Evolutionary conservation across 2,797 vertebrate genomes (phyloP).

Genomic region (Acanthis flammea): DNA sequence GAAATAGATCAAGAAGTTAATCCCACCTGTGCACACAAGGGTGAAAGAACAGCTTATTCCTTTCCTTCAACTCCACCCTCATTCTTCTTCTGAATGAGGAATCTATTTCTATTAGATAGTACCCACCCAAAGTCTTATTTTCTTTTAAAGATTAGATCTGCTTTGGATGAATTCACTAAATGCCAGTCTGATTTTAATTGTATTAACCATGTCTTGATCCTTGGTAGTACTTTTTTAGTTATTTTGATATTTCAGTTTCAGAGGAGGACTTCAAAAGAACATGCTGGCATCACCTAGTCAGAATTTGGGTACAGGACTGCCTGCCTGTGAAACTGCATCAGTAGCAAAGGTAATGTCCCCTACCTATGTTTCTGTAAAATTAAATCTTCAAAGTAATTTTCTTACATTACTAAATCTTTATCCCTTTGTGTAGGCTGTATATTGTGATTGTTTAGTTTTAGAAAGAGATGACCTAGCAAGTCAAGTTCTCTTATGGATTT

Average conservation of each 20-base stretch:
- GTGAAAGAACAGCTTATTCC: background rate
- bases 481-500: background rate
- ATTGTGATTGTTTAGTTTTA: background rate
- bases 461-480: background rate
- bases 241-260: background rate
- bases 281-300: background rate
- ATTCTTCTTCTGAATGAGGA: background rate
- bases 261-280: background rate
- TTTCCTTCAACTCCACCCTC: background rate
- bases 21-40: rapidly evolving
- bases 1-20: background rate
- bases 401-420: background rate
- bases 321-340: background rate
- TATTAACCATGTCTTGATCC: background rate
- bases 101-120: background rate
- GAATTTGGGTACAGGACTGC: background rate
- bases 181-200: background rate
- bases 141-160: background rate
- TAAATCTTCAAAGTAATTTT: background rate
- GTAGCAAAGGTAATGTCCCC: background rate
- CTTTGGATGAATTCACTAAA: background rate
- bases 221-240: background rate
- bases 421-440: background rate
- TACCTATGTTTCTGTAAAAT: background rate
- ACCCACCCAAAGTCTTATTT: background rate